Conservation (phyloP, 1,140 invertebrate genomes). For the Danaus plexippus region DNA sequence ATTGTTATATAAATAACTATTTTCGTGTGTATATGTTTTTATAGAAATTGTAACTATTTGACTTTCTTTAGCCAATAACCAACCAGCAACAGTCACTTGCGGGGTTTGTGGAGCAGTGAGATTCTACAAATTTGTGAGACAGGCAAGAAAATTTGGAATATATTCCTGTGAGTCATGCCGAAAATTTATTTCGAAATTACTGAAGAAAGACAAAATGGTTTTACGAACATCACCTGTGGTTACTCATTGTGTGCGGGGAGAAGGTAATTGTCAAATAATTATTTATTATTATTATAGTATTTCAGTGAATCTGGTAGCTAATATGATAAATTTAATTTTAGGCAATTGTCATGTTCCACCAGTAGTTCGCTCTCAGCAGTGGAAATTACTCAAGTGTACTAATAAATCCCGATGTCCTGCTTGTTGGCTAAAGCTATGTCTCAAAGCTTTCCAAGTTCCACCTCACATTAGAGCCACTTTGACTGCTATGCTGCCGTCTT, state of each 20-base stretch:
- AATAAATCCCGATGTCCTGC: conserved; percentile 83
- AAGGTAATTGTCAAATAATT: conserved; percentile 63
- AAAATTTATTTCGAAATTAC: conserved; percentile 87
- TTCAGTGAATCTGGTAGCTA: background rate
- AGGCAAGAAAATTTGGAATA: conserved; percentile 87
- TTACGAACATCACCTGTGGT: conserved; percentile 70
- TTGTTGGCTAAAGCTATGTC: conserved; percentile 90
- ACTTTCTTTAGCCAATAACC: conserved; percentile 57
- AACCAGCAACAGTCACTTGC: conserved; percentile 80
- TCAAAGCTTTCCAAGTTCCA: conserved; percentile 84
- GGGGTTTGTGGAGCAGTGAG: conserved; percentile 85
- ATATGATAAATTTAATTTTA: conserved; percentile 33
- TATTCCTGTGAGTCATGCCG: conserved; percentile 88
- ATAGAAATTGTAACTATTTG: conserved; percentile 9
- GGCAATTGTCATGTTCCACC: conserved; percentile 80
- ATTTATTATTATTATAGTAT: background rate
- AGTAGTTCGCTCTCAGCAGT: conserved; percentile 78
- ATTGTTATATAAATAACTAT: background rate
- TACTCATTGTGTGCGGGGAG: conserved; percentile 79
- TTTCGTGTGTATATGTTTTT: conserved; percentile 3
- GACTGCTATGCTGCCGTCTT: conserved; percentile 75
- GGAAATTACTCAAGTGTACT: conserved; percentile 79
- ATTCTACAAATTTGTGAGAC: conserved; percentile 82
- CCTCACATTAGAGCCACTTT: conserved; percentile 76
- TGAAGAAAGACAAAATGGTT: conserved; percentile 76